Percentiles rank a stretch among this genome's conserved stretches.
These are phyloP conservation scores for Aphis gossypii DNA, from an alignment of 1,140 invertebrate genomes.

Conservation along the genomic window DNA sequence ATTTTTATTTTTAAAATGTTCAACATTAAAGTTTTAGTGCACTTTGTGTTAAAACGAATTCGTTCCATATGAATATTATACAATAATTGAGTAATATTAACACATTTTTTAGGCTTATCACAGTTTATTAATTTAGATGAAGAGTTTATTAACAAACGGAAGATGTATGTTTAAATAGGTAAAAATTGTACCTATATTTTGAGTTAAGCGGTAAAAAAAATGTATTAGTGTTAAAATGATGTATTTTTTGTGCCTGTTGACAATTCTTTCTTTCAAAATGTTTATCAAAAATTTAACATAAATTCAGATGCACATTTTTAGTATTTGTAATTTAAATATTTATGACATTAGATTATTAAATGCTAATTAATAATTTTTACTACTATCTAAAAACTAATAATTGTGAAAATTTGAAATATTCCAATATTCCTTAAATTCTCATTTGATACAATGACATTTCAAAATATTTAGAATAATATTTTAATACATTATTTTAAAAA, in stretches of 20 bases:
- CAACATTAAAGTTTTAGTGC: not conserved
- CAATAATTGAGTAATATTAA: not conserved
- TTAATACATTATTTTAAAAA: not conserved
- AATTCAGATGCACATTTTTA: no score
- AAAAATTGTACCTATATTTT: no score
- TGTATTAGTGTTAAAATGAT: not conserved
- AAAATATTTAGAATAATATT: not conserved
- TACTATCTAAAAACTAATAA: not conserved
- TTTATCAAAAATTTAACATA: no score
- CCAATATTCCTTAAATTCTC: no score
- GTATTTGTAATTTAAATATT: not conserved
- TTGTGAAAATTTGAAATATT: not conserved
- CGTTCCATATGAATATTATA: not conserved
- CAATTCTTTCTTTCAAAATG: not conserved
- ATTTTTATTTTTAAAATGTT: not conserved
- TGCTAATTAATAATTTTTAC: not conserved
- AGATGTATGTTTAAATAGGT: not conserved
- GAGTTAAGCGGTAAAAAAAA: not conserved
- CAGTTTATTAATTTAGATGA: not conserved
- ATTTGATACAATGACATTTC: not conserved
- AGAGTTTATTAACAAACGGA: not conserved
- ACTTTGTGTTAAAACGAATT: not conserved
- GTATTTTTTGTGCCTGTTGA: not conserved
- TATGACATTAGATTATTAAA: not conserved
- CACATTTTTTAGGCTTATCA: not conserved